Conservation (phyloP, 2,797 vertebrate species). For the Ispidina lecontei region DNA sequence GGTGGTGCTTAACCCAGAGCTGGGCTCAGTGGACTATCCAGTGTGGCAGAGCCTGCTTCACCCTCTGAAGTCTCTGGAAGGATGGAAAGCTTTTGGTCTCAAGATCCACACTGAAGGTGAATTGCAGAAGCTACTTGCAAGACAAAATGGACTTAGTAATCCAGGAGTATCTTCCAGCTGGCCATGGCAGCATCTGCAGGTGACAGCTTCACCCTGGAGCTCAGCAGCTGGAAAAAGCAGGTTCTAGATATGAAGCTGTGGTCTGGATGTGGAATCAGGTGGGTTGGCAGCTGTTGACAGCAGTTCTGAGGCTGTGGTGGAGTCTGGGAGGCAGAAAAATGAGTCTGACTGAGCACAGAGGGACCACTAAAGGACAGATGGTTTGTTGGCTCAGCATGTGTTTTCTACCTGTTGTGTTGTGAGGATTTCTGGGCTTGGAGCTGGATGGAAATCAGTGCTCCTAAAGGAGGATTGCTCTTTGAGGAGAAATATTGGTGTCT, state of each 20-base stretch:
- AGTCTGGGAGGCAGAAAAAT: not conserved
- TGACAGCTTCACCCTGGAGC: not conserved
- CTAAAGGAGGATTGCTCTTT: not conserved
- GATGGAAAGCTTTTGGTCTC: not conserved
- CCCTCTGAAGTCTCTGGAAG: not conserved
- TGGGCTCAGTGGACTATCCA: not conserved
- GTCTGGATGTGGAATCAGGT: not conserved
- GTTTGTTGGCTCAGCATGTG: not conserved
- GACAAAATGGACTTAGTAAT: accelerated
- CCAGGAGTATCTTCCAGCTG: not conserved
- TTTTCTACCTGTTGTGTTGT: not conserved
- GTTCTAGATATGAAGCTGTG: no score
- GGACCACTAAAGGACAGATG: not conserved
- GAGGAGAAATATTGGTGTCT: not conserved
- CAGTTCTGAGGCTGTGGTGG: not conserved
- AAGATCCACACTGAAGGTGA: not conserved
- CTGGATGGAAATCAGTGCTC: not conserved
- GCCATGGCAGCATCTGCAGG: not conserved
- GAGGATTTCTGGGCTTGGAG: not conserved
- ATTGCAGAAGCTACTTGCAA: not conserved
- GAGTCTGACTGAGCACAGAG: no score
- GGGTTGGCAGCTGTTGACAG: not conserved
- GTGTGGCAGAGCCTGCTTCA: not conserved
- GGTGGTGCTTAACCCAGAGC: not conserved
- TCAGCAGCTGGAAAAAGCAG: not conserved